phyloP scores from a whole-genome alignment of 1,140 invertebrate genomes.

The Drosophila micromelanica region DNA sequence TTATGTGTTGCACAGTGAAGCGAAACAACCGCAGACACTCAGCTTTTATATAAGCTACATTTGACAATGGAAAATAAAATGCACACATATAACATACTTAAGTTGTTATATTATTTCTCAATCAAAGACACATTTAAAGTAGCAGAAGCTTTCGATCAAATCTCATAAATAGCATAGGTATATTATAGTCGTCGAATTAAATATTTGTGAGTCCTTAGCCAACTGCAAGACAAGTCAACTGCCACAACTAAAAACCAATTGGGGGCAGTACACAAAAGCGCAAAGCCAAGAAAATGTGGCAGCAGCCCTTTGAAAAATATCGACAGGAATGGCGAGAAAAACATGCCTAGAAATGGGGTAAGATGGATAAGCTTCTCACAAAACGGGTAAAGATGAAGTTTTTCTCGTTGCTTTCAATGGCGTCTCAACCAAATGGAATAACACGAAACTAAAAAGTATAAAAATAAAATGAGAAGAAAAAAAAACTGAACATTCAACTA shows the following conservation, averaged over 20 bases:
- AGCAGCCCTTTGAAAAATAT: slow-evolving; percentile 59
- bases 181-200: slow-evolving; percentile 3
- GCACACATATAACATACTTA: no score
- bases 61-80: slow-evolving; percentile 2
- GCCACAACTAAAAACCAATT: slow-evolving; percentile 24
- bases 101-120: no score
- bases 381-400: slow-evolving; percentile 68
- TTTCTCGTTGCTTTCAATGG: slow-evolving; percentile 41
- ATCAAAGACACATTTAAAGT: no score
- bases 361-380: slow-evolving; percentile 69
- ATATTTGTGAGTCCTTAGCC: not conserved
- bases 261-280: slow-evolving; percentile 22
- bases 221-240: slow-evolving; percentile 19
- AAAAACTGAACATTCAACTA: slow-evolving; percentile 23
- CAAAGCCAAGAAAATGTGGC: slow-evolving; percentile 62
- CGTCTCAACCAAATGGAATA: slow-evolving; percentile 30
- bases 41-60: slow-evolving; percentile 49
- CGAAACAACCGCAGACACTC: slow-evolving; percentile 70
- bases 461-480: slow-evolving; percentile 3
- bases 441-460: slow-evolving; percentile 5
- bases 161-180: slow-evolving; percentile 7
- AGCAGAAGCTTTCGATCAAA: not conserved
- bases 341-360: slow-evolving; percentile 66
- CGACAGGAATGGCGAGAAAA: slow-evolving; percentile 56
- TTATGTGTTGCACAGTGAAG: slow-evolving; percentile 49